These are phyloP conservation scores for Dioctria rufipes DNA, from an alignment of 2,888 invertebrate genomes.

Conservation along the genomic window DNA sequence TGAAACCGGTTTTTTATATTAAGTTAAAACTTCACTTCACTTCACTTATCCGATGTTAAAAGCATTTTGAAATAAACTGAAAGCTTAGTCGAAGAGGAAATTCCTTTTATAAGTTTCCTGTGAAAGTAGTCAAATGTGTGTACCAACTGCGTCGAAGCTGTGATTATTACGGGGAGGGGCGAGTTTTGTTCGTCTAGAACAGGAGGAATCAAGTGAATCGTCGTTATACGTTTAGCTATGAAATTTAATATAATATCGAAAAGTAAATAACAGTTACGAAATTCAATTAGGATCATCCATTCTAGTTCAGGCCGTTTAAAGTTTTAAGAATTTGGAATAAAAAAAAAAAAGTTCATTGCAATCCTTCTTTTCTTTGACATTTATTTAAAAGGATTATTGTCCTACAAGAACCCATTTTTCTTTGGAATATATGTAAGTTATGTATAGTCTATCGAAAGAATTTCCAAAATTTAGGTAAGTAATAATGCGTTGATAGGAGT, in stretches of 20 bases:
- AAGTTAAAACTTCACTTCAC: not conserved
- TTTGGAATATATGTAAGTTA: too few relatives aligned
- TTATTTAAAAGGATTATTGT: too few relatives aligned
- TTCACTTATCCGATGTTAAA: slow-evolving; percentile 23
- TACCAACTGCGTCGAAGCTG: slow-evolving; percentile 1
- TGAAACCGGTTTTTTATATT: slow-evolving; percentile 11
- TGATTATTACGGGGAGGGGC: not conserved
- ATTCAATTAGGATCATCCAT: not conserved
- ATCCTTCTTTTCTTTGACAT: too few relatives aligned
- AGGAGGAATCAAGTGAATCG: not conserved
- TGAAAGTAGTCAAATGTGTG: not conserved
- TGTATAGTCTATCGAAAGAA: too few relatives aligned
- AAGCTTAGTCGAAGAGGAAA: slow-evolving; percentile 23
- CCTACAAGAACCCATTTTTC: too few relatives aligned
- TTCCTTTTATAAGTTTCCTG: slow-evolving; percentile 55
- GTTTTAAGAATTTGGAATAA: too few relatives aligned
- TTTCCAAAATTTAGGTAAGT: too few relatives aligned
- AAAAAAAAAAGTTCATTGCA: too few relatives aligned
- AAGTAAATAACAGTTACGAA: not conserved
- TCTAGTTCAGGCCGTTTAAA: too few relatives aligned
- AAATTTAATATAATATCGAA: slow-evolving; percentile 21
- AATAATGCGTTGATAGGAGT: too few relatives aligned
- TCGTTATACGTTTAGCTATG: not conserved
- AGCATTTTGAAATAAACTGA: slow-evolving; percentile 53
- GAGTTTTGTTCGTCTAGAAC: not conserved